Conservation (phyloP, 2,888 invertebrate genomes). For the Acrocera orbiculus region DNA sequence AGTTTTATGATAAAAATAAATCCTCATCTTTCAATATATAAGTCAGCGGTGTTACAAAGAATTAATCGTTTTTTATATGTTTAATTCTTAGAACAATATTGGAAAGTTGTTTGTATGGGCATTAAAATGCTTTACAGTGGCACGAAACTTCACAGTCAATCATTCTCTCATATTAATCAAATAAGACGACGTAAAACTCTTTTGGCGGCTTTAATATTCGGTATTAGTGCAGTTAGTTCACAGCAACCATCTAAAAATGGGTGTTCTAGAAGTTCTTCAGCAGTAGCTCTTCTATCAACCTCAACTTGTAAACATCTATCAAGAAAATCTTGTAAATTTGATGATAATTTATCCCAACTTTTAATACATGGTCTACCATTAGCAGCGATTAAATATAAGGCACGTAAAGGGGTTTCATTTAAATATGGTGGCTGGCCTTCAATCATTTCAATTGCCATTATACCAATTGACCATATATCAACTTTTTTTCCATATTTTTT, state of each 20-base stretch:
- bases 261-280: conserved; percentile 76
- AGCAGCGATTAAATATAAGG: conserved; percentile 87
- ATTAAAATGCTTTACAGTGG: too few species aligned
- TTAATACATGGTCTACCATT: conserved; percentile 86
- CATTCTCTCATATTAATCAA: conserved; percentile 9
- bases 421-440: conserved; percentile 95
- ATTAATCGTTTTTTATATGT: too few species aligned
- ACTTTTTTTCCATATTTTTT: conserved; percentile 89
- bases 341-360: conserved; percentile 60
- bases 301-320: conserved; percentile 83
- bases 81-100: too few species aligned
- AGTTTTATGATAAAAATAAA: too few species aligned
- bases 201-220: conserved; percentile 82
- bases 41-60: too few species aligned
- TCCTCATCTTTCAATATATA: too few species aligned
- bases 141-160: conserved; percentile 8
- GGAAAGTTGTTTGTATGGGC: too few species aligned
- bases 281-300: conserved; percentile 72
- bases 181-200: conserved; percentile 45
- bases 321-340: conserved; percentile 62
- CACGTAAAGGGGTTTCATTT: conserved; percentile 80
- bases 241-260: conserved; percentile 72
- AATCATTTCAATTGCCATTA: conserved; percentile 90
- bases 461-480: conserved; percentile 91
- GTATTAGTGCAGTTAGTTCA: conserved; percentile 63